A percentile compares a stretch with the other conserved stretches of the same genome.
These are phyloP conservation scores for Bombus confusus DNA, from an alignment of 1,140 invertebrate genomes.

Conservation along the genomic window DNA sequence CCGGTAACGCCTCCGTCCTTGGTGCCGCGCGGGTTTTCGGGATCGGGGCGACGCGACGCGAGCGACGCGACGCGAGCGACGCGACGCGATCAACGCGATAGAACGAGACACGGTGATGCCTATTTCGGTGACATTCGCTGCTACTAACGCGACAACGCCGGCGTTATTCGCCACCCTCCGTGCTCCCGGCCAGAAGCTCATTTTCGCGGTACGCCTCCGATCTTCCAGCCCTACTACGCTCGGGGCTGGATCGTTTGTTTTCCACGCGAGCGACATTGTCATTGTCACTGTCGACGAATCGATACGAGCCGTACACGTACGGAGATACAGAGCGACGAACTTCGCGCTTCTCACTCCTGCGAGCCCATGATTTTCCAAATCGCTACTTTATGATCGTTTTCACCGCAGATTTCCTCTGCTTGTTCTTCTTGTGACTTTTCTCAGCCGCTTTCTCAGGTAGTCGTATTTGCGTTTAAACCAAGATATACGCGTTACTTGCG, in stretches of 20 bases:
- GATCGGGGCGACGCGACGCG: neutral
- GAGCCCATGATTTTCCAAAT: neutral
- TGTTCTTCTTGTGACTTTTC: no score
- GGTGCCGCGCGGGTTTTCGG: conserved; percentile 23
- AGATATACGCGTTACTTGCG: no score
- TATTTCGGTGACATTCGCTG: conserved; percentile 14
- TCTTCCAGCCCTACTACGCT: neutral
- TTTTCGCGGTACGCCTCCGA: conserved; percentile 69
- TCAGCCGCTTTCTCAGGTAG: no score
- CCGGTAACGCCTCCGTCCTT: conserved; percentile 18
- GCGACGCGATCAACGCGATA: neutral
- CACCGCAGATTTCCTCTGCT: no score
- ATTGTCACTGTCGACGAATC: conserved; percentile 62
- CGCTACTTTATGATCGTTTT: neutral
- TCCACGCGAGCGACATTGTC: conserved; percentile 62
- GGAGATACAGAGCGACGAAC: neutral
- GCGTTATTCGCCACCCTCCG: neutral
- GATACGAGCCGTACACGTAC: conserved; percentile 51
- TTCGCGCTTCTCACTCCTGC: neutral
- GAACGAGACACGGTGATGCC: conserved; percentile 47
- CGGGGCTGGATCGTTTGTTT: conserved; percentile 72
- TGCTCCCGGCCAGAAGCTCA: conserved; percentile 66
- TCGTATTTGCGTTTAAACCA: no score
- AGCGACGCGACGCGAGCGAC: no score
- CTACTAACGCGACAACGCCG: conserved; percentile 22